These are phyloP conservation scores for Agrotis exclamationis DNA, from an alignment of 2,888 invertebrate genomes.

Conservation along the genomic window DNA sequence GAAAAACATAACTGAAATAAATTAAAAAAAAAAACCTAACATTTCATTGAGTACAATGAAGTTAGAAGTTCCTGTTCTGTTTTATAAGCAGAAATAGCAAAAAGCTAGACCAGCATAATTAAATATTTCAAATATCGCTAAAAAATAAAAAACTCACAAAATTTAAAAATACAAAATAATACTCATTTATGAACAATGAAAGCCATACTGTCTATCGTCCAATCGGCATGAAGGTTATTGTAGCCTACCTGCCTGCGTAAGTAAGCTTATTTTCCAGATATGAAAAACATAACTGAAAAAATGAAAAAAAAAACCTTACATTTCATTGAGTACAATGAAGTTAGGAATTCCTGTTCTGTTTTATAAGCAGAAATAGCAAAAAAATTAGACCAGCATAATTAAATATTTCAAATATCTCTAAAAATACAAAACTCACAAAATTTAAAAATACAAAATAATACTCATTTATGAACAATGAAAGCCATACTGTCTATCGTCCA, in stretches of 20 bases:
- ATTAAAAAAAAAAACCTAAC: too few species aligned
- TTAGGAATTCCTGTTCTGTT: slow-evolving; percentile 6
- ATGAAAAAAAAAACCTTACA: too few species aligned
- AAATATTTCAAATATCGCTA: not conserved
- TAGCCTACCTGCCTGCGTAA: too few species aligned
- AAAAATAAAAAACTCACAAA: not conserved
- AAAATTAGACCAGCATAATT: not conserved
- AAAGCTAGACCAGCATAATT: not conserved
- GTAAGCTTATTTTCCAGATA: not conserved
- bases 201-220: too few species aligned
- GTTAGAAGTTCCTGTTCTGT: not conserved
- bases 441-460: not conserved
- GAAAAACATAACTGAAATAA: not conserved
- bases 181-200: not conserved
- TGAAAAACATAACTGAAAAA: not conserved
- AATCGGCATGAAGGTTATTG: too few species aligned
- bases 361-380: not conserved
- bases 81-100: not conserved
- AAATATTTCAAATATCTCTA: not conserved
- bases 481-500: too few species aligned
- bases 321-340: too few species aligned
- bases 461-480: not conserved
- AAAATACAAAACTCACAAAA: not conserved
- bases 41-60: too few species aligned
- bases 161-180: not conserved